A percentile compares a stretch with the other conserved stretches of the same genome.
Conservation (phyloP, 1,140 invertebrate species). For the Mercenaria mercenaria region DNA sequence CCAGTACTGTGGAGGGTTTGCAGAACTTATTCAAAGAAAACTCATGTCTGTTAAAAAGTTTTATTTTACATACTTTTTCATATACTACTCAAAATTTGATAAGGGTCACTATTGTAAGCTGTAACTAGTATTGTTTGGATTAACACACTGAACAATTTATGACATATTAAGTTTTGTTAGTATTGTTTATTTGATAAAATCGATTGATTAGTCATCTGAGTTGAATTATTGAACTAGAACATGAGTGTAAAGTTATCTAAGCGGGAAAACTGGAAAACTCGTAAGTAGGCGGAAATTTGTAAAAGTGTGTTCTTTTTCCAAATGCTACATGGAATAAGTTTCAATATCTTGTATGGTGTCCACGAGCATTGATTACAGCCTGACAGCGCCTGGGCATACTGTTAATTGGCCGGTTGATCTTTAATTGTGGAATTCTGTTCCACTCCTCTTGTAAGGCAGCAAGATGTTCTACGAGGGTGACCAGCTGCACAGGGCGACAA, state of each 20-base stretch:
- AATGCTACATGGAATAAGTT: constrained; percentile 2
- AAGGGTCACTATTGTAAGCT: too few relatives aligned
- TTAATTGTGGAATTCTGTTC: constrained; percentile 11
- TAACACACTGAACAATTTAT: too few relatives aligned
- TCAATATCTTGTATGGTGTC: constrained; percentile 24
- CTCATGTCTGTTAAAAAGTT: too few relatives aligned
- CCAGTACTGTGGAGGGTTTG: too few relatives aligned
- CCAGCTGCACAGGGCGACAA: background rate
- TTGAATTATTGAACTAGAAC: background rate
- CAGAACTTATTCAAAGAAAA: too few relatives aligned
- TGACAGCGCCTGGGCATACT: constrained; percentile 2
- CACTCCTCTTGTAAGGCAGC: constrained; percentile 27
- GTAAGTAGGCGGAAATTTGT: constrained; percentile 15
- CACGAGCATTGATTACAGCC: background rate
- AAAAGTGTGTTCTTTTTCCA: constrained; percentile 22
- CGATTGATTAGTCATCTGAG: background rate
- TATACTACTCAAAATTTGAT: too few relatives aligned
- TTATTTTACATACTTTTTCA: too few relatives aligned
- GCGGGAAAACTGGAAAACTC: background rate
- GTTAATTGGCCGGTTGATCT: background rate
- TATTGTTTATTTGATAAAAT: background rate
- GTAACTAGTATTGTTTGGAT: too few relatives aligned
- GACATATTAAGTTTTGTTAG: background rate
- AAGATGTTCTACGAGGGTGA: background rate
- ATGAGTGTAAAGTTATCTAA: background rate